These are phyloP conservation scores for Periplaneta americana DNA, from an alignment of 1,140 invertebrate species.

Conservation along the genomic window DNA sequence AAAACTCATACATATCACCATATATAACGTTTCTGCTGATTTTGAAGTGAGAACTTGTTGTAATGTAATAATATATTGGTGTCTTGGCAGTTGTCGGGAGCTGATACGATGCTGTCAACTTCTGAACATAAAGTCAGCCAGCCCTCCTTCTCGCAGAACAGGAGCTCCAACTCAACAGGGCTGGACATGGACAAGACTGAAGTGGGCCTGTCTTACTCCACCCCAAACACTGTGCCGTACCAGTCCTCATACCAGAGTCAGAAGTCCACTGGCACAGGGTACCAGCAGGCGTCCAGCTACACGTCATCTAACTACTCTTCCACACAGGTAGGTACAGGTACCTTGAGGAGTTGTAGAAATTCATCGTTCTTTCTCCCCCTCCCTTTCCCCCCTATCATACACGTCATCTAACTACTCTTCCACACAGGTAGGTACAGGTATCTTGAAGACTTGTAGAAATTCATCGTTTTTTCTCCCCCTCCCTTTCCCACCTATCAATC, in stretches of 20 bases:
- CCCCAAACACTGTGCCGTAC: slow-evolving; percentile 14
- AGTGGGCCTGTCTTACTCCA: slow-evolving; percentile 17
- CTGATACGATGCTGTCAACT: slow-evolving; percentile 11
- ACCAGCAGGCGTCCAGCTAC: slow-evolving; percentile 15
- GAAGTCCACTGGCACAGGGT: slow-evolving; percentile 11
- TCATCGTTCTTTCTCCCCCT: no score
- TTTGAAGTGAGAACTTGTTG: not conserved
- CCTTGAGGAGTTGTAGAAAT: no score
- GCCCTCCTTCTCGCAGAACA: slow-evolving; percentile 10
- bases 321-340: slow-evolving; percentile 16
- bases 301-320: slow-evolving; percentile 17
- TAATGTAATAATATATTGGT: not conserved
- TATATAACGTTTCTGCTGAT: not conserved
- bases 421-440: slow-evolving; percentile 16
- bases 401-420: slow-evolving; percentile 17
- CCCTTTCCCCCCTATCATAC: no score
- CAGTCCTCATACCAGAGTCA: slow-evolving; percentile 16
- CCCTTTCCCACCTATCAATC: no score
- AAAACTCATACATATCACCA: not conserved
- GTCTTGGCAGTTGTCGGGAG: slow-evolving; percentile 3
- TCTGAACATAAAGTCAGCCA: slow-evolving; percentile 19
- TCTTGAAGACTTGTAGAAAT: no score
- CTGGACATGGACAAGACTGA: slow-evolving; percentile 20
- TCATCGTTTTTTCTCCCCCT: no score
- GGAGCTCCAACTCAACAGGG: slow-evolving; percentile 10